phyloP scores from a whole-genome alignment of 2,113 vertebrate genomes.

The Peucedramus taeniatus region DNA sequence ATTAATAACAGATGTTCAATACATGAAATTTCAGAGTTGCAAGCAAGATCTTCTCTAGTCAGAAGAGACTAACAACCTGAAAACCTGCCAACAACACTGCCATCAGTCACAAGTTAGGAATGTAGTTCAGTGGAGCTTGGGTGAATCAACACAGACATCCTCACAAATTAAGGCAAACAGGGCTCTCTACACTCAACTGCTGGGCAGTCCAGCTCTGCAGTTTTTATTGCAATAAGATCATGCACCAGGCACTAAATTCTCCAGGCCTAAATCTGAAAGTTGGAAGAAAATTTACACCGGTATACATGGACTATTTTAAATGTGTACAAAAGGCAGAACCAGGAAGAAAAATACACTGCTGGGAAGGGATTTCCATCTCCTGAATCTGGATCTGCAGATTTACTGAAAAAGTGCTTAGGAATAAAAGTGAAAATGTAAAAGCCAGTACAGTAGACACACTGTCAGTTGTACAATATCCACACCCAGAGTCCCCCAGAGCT shows the following conservation, averaged over 20 bases:
- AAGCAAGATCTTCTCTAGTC: not conserved
- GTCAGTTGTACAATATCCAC: not conserved
- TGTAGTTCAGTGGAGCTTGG: not conserved
- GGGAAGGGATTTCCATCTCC: not conserved
- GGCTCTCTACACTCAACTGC: not conserved
- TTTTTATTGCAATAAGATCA: not conserved
- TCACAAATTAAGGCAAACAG: not conserved
- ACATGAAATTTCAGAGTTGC: not conserved
- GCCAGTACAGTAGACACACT: not conserved
- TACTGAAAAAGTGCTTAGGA: not conserved
- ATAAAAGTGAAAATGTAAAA: not conserved
- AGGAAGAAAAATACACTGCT: not conserved
- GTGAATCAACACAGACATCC: not conserved
- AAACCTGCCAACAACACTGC: constrained; percentile 42
- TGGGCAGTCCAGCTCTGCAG: not conserved
- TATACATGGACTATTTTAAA: not conserved
- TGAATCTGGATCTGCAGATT: not conserved
- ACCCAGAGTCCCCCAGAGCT: not conserved
- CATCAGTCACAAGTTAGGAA: constrained; percentile 35
- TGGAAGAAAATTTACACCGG: not conserved
- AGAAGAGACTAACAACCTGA: not conserved
- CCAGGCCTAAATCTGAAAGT: not conserved
- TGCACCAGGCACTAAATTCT: not conserved
- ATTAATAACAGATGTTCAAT: not conserved
- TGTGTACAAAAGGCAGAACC: fast-evolving